Evolutionary conservation across 1,140 invertebrate genomes (phyloP).

Genomic region (Bombus consobrinus): DNA sequence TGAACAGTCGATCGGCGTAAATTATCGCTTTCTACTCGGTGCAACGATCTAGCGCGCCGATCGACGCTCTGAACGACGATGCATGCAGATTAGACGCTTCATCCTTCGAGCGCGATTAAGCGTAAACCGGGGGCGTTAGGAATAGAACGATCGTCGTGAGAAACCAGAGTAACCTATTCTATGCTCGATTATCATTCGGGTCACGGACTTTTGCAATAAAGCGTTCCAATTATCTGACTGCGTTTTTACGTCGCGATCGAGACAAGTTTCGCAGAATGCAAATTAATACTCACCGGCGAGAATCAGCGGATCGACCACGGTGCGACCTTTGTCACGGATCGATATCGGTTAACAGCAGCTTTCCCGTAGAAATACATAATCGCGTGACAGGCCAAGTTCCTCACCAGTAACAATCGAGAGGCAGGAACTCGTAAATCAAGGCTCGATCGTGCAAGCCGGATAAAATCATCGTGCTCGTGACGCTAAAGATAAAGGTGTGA

Average conservation of each 20-base stretch:
- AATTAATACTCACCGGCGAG: not conserved
- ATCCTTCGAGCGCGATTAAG: conserved; percentile 21
- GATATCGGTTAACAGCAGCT: conserved; percentile 17
- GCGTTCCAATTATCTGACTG: not conserved
- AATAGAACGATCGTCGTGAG: conserved; percentile 7
- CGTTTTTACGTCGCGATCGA: not conserved
- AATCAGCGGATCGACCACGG: not conserved
- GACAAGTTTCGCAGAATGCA: too few relatives aligned
- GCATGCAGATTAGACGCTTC: conserved; percentile 28
- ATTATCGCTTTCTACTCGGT: conserved; percentile 45
- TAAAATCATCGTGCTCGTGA: conserved; percentile 34
- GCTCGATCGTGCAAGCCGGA: conserved; percentile 26
- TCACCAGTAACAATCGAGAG: conserved; percentile 29
- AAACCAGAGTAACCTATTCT: conserved; percentile 16
- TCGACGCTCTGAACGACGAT: not conserved
- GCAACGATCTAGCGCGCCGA: not conserved
- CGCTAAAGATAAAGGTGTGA: conserved; percentile 19
- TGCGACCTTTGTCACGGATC: conserved; percentile 38
- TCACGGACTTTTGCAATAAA: conserved; percentile 19
- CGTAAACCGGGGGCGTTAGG: conserved; percentile 24
- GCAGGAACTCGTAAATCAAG: conserved; percentile 41
- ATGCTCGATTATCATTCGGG: not conserved
- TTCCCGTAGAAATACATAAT: conserved; percentile 10
- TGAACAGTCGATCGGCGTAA: conserved; percentile 28
- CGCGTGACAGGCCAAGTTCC: conserved; percentile 21